Base-by-base conservation (phyloP, 2,888 invertebrate species). In the Eupithecia exiguata region DNA sequence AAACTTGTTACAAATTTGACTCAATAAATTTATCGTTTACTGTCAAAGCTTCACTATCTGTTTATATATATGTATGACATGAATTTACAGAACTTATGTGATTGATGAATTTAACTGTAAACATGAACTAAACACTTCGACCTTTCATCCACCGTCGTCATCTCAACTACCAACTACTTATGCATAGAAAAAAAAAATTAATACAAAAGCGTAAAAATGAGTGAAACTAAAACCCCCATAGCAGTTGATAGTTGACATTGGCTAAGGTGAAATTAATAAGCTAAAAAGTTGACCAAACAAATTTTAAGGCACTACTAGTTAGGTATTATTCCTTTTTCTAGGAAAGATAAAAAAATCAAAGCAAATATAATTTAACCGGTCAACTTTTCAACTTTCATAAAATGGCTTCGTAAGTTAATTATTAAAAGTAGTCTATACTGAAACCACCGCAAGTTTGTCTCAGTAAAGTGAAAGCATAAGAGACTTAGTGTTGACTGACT, bases 121-220 rank as follows among this genome's bases (percentile, higher is more conserved):
- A 80, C 76, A 76, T 69, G 72, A 79, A 76, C 68, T 76, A 71
- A 77, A 75, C 88, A 89, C 91, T 91, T 92, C 89, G 91, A 90
- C 81, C 88, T 90, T 88, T 87, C 92, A 80, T 88, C 89, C 92
- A 92, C 93, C 92, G 85, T 88, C 86, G 88, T 89, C 91, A 88
- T 87, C 89, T 92, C 94, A 94, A 94, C 92, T 92, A 92, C 91
- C 94, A 93, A 93, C 90, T 91, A 92, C 91, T 89, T 89, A 87
- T 85, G 86, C 87, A 83, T 81, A 82, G 84, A 81, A 85, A 84
- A 86, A 84, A 86, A 84, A 84, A 84, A 84, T 87, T 84, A 84
- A 81, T 84, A 81, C 79, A 83, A 90, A 86, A 89, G 88, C 86
- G 83, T 87, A 84, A 79, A n/a, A 87, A 90, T 87, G 85, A 88